Evolutionary conservation across 2,113 vertebrate species (phyloP), one percentile per base, ranked within the genome.

Genomic region (Antechinus flavipes): DNA sequence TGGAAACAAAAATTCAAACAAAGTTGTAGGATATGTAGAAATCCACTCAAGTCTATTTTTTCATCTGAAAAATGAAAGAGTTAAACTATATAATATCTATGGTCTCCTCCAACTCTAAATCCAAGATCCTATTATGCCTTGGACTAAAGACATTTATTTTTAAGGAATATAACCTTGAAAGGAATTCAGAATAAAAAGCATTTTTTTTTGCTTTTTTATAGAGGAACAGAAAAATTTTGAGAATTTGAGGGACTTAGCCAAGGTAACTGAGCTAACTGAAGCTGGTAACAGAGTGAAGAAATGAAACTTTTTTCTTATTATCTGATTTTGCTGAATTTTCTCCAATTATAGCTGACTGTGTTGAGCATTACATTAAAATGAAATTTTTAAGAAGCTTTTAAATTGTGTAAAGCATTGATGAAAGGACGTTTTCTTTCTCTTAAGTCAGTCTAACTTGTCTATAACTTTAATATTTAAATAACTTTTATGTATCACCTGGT

Each of bases 401-500:
- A 27, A 24, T 16, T 2, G 49, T 25, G 92, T 93, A 91, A 94
- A 95, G 91, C 93, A 50, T 90, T 90, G 89, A 47, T 93, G 54
- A 93, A 56, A 24, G 55, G 35, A 93, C n/a, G 93, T 95, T n/a
- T 93, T 7, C 91, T 92, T 35, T 4, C 61, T 16, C 53, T 50
- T 23, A 94, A 90, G 91, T 94, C 54, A 84, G 10, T 96, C 94
- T 93, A 35, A 95, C n/a, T 76, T 96, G 16, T 94, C 56, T 47
- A 91, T 58, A 91, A 46, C 16, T 91, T 84, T 93, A 22, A 7
- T 53, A 3, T 42, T 91, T 84, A 97, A 94, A 92, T 68, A 94
- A 93, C 25, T 30, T 35, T 93, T 94, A n/a, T 24, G 2, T 11
- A 90, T 96, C 27, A 93, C 93, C 23, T 56, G 93, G 30, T 96